These are phyloP conservation scores for Syncerus caffer DNA, from an alignment of 2,797 vertebrate species.

Conservation along the genomic window DNA sequence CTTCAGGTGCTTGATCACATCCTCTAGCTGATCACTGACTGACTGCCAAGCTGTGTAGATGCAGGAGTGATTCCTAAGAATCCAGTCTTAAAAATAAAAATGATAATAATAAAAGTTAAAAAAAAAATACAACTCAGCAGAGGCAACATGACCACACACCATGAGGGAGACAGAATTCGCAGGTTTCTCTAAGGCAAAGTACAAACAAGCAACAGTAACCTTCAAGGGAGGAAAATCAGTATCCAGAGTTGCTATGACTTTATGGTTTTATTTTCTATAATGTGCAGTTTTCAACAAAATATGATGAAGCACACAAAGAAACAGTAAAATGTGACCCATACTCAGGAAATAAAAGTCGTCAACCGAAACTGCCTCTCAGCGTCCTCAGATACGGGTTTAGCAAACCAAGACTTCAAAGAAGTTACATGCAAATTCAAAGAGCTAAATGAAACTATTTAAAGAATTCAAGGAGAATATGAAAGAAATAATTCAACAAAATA, in stretches of 20 bases:
- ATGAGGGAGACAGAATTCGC: background rate
- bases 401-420: background rate
- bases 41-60: background rate
- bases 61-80: background rate
- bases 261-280: background rate
- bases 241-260: background rate
- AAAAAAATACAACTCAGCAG: background rate
- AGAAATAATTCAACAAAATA: background rate
- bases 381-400: background rate
- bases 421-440: background rate
- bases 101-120: background rate
- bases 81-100: slow-evolving; percentile 26
- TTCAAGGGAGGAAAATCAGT: background rate
- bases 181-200: background rate
- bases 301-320: background rate
- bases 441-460: background rate
- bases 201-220: background rate
- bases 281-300: background rate
- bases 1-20: background rate
- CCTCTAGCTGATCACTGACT: background rate
- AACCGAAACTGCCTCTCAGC: background rate
- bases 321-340: background rate
- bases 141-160: background rate
- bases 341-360: background rate
- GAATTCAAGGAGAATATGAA: background rate